Base-by-base conservation (phyloP, 2,888 invertebrate genomes). In the Sinhomidia bicolor region DNA sequence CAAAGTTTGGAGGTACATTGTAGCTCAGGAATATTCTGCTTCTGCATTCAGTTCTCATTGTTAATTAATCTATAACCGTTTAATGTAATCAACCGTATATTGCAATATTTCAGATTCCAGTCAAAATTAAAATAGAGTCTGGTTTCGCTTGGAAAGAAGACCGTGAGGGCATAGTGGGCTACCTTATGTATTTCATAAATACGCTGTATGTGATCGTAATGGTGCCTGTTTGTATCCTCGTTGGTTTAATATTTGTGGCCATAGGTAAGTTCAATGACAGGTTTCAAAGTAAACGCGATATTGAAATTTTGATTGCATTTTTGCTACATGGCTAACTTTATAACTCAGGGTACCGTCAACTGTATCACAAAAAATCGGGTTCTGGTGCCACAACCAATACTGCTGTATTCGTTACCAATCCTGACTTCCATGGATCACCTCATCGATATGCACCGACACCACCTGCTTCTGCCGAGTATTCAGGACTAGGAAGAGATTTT, bases 1-100 rank as follows among this genome's bases (percentile, higher is more conserved):
- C 91, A 91, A 65, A 88, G 79, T 1, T 44, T 91, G 4, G 85
- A 84, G 68, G 89, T 90, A 83, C 4, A 20, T 17, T 9, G 0
- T n/a, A 47, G 7, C n/a, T n/a, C n/a, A n/a, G n/a, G n/a, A n/a
- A n/a, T n/a, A n/a, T n/a, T n/a, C n/a, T n/a, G n/a, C n/a, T n/a
- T n/a, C n/a, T n/a, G n/a, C n/a, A n/a, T n/a, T n/a, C n/a, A n/a
- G n/a, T n/a, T n/a, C n/a, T n/a, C n/a, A n/a, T n/a, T n/a, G n/a
- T n/a, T n/a, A n/a, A n/a, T n/a, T n/a, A n/a, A n/a, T n/a, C n/a
- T n/a, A n/a, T n/a, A n/a, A n/a, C n/a, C n/a, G n/a, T n/a, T n/a
- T n/a, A n/a, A n/a, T n/a, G n/a, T n/a, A n/a, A n/a, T n/a, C n/a
- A n/a, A n/a, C n/a, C n/a, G n/a, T n/a, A n/a, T n/a, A n/a, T n/a